Conservation (phyloP, 2,113 vertebrate species). For the Sebastes fasciatus region DNA sequence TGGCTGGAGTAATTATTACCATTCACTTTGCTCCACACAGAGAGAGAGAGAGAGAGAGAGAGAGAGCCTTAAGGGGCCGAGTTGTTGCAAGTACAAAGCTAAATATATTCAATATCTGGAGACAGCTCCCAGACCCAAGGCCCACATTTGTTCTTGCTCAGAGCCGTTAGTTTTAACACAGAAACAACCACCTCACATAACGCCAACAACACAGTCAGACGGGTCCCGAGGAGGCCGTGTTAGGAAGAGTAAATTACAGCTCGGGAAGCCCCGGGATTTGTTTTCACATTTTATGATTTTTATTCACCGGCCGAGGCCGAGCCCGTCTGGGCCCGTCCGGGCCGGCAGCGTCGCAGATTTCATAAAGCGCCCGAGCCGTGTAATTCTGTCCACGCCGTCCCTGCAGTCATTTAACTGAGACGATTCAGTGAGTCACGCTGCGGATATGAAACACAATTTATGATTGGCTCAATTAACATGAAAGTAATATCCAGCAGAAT, state of each 20-base stretch:
- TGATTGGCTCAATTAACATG: constrained; percentile 22
- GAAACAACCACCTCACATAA: constrained; percentile 44
- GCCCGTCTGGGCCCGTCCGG: not conserved
- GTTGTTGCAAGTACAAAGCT: constrained; percentile 53
- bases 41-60: not conserved
- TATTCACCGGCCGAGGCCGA: constrained; percentile 2
- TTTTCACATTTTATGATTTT: constrained; percentile 40
- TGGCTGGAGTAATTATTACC: constrained; percentile 54
- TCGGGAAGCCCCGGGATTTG: constrained; percentile 31
- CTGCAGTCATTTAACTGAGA: constrained; percentile 8
- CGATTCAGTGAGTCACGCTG: constrained; percentile 9
- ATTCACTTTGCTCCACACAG: constrained; percentile 30
- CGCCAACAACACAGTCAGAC: constrained; percentile 21
- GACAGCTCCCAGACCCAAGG: constrained; percentile 52
- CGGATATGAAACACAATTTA: constrained; percentile 11
- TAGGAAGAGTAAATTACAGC: constrained; percentile 31
- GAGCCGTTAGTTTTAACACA: constrained; percentile 59
- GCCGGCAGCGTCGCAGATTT: constrained; percentile 14
- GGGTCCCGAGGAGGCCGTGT: constrained; percentile 40
- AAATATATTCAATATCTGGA: constrained; percentile 67
- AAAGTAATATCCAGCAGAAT: constrained; percentile 19
- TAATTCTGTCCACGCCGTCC: constrained; percentile 10
- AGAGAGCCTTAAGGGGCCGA: constrained; percentile 45
- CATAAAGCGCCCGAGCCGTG: constrained; percentile 1
- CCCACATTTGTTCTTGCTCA: constrained; percentile 63